Evolutionary conservation across 2,888 invertebrate genomes (phyloP).

Genomic region (Epicampocera succincta): DNA sequence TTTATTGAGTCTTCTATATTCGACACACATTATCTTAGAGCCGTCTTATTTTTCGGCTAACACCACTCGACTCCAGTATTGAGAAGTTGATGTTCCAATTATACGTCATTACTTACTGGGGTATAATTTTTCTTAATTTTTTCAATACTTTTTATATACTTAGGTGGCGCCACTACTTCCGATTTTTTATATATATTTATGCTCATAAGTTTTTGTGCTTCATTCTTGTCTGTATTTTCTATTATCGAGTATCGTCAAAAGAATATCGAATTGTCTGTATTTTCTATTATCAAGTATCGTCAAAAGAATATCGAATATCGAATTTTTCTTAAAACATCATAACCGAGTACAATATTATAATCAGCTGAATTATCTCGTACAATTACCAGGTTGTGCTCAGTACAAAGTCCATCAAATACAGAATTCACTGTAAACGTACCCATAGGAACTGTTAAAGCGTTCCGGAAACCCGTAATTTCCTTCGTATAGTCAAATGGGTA

Average conservation of each 20-base stretch:
- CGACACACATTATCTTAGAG: constrained; percentile 8
- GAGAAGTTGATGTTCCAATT: constrained; percentile 49
- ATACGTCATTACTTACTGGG: not conserved
- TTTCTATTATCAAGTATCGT: too few relatives aligned
- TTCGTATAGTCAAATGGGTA: constrained; percentile 1
- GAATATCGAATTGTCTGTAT: too few relatives aligned
- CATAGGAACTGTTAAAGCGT: constrained; percentile 15
- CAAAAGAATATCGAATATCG: too few relatives aligned
- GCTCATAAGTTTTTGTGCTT: not conserved
- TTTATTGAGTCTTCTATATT: too few relatives aligned
- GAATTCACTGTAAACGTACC: constrained; percentile 19
- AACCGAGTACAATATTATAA: constrained; percentile 30
- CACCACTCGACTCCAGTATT: constrained; percentile 50
- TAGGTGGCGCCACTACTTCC: not conserved
- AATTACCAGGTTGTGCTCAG: too few relatives aligned
- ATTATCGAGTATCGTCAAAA: too few relatives aligned
- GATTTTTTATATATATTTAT: not conserved
- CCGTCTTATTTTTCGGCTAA: constrained; percentile 10
- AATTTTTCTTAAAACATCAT: constrained; percentile 27
- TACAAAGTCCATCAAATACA: too few relatives aligned
- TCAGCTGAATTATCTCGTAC: constrained; percentile 15
- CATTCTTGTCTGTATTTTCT: not conserved
- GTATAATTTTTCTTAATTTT: not conserved
- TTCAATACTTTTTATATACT: too few relatives aligned
- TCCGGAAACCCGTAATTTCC: constrained; percentile 24